A percentile compares a stretch with the other conserved stretches of the same genome.
phyloP scores from a whole-genome alignment of 1,140 invertebrate species.

The Tetranychus urticae region DNA sequence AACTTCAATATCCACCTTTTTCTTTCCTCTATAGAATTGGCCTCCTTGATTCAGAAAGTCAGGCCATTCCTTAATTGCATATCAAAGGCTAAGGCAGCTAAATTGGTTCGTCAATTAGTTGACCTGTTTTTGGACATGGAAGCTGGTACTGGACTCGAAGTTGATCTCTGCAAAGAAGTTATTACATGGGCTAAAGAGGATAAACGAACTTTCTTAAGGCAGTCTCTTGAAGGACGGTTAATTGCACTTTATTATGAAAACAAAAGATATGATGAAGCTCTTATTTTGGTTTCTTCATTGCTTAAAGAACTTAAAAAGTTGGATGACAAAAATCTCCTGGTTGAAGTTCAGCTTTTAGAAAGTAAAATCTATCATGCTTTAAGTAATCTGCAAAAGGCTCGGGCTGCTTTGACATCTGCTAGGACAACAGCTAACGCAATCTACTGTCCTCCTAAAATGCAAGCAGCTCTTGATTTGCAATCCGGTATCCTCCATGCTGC shows the following conservation, averaged over 20 bases:
- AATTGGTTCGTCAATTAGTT: slow-evolving; percentile 80
- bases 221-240: slow-evolving; percentile 75
- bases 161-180: slow-evolving; percentile 57
- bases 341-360: slow-evolving; percentile 82
- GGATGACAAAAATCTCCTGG: slow-evolving; percentile 94
- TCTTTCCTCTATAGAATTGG: slow-evolving; percentile 35
- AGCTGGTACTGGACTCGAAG: slow-evolving; percentile 62
- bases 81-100: slow-evolving; percentile 96
- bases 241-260: slow-evolving; percentile 87
- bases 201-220: slow-evolving; percentile 80
- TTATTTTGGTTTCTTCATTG: slow-evolving; percentile 50
- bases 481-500: slow-evolving; percentile 96
- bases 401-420: slow-evolving; percentile 88
- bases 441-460: slow-evolving; percentile 94
- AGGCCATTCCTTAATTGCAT: slow-evolving; percentile 73
- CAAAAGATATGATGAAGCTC: slow-evolving; percentile 59
- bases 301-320: slow-evolving; percentile 90
- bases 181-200: slow-evolving; percentile 99
- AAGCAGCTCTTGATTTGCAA: slow-evolving; percentile 85
- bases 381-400: slow-evolving; percentile 80
- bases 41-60: slow-evolving; percentile 72
- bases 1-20: not conserved
- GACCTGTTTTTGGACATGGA: slow-evolving; percentile 94
- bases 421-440: slow-evolving; percentile 97
- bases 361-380: slow-evolving; percentile 89